Evolutionary conservation across 2,113 vertebrate genomes (phyloP).

Genomic region (Catagonus wagneri): DNA sequence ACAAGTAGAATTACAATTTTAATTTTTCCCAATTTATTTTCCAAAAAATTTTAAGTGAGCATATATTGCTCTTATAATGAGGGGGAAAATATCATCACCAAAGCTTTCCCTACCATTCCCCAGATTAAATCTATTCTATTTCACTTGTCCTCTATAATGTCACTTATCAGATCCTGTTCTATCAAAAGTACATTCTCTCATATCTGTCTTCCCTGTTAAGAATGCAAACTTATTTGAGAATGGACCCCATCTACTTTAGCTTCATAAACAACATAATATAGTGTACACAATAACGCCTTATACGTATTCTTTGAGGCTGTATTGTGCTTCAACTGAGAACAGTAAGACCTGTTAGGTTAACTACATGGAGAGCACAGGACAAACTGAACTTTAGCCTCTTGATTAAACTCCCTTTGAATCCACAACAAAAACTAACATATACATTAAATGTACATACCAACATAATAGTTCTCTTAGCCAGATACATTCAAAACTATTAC

Average conservation of each 20-base stretch:
- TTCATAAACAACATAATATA: conserved; percentile 1
- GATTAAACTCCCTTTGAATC: conserved; percentile 1
- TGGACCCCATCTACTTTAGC: background rate
- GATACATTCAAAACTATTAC: background rate
- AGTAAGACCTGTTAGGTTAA: background rate
- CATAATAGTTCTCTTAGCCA: conserved; percentile 10
- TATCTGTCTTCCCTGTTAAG: background rate
- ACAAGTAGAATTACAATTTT: background rate
- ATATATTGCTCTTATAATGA: background rate
- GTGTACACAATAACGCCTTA: background rate
- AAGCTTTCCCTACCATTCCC: background rate
- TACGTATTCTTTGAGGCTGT: background rate
- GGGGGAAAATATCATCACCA: background rate
- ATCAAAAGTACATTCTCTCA: background rate
- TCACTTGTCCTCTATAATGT: background rate
- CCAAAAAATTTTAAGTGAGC: background rate
- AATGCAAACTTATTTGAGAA: background rate
- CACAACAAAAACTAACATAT: background rate
- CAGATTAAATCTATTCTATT: conserved; percentile 2
- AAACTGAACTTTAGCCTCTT: background rate
- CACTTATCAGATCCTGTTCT: conserved; percentile 17
- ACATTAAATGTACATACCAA: background rate
- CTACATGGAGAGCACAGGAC: background rate
- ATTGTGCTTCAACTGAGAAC: background rate
- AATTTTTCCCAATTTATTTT: conserved; percentile 37